Percentiles rank a stretch among this genome's conserved stretches.
phyloP scores from a whole-genome alignment of 1,140 invertebrate genomes.

The Theocolax elegans region DNA sequence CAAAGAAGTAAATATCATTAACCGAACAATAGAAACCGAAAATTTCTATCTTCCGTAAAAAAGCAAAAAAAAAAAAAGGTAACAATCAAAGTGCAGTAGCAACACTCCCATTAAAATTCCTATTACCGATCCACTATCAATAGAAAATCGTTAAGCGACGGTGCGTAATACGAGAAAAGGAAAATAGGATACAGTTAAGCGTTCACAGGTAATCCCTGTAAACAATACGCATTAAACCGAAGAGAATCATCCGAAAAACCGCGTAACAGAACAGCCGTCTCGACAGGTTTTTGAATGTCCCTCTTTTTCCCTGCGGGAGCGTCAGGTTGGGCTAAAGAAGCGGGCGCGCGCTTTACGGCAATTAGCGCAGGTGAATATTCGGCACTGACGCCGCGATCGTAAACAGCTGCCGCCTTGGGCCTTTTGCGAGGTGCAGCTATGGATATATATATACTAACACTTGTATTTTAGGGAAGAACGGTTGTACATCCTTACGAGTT shows the following conservation, averaged over 20 bases:
- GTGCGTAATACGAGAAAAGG: not conserved
- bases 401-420: not conserved
- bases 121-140: conserved; percentile 13
- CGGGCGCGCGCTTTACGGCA: not conserved
- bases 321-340: conserved; percentile 13
- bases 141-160: conserved; percentile 1
- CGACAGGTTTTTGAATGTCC: not conserved
- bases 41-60: no score
- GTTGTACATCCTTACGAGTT: no score
- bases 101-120: conserved; percentile 17
- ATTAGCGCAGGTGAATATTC: conserved; percentile 39
- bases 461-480: not conserved
- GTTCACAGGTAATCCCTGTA: not conserved
- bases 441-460: no score
- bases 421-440: not conserved
- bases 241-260: not conserved
- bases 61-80: not conserved
- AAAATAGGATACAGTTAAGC: no score
- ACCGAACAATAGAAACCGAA: no score
- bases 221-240: conserved; percentile 1
- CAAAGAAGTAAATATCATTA: no score
- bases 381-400: not conserved
- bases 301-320: not conserved
- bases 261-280: not conserved
- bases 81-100: no score